Percentiles rank a stretch among this genome's conserved stretches.
phyloP scores from a whole-genome alignment of 2,113 vertebrate species.

The Ptyas mucosa region DNA sequence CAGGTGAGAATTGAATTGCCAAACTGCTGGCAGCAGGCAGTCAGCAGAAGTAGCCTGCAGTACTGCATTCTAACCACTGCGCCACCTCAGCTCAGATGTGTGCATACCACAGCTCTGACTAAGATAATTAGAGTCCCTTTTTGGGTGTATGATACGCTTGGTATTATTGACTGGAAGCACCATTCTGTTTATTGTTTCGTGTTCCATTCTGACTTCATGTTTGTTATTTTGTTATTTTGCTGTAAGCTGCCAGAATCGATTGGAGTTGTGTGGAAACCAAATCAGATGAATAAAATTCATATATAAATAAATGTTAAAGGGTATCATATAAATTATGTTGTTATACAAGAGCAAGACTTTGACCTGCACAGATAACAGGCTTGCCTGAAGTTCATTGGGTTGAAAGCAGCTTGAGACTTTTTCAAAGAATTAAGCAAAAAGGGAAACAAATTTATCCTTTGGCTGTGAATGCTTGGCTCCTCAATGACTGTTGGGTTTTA shows the following conservation, averaged over 20 bases:
- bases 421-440: background rate
- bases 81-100: too few species aligned
- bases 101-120: too few species aligned
- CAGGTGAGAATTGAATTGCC: too few species aligned
- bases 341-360: background rate
- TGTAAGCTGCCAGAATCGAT: background rate
- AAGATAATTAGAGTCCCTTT: background rate
- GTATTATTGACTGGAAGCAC: background rate
- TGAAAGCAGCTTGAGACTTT: background rate
- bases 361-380: background rate
- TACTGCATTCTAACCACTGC: too few species aligned
- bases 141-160: background rate
- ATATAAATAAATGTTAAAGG: background rate
- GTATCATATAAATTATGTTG: background rate
- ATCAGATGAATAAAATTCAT: background rate
- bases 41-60: too few species aligned
- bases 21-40: too few species aligned
- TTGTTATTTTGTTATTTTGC: background rate
- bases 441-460: background rate
- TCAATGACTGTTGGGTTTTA: background rate
- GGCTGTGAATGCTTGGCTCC: background rate
- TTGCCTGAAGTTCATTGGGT: background rate
- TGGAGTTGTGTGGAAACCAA: background rate
- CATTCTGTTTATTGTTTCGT: background rate
- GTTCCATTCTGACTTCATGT: background rate